Evolutionary conservation across 2,797 vertebrate species (phyloP).

Genomic region (Choloepus didactylus): DNA sequence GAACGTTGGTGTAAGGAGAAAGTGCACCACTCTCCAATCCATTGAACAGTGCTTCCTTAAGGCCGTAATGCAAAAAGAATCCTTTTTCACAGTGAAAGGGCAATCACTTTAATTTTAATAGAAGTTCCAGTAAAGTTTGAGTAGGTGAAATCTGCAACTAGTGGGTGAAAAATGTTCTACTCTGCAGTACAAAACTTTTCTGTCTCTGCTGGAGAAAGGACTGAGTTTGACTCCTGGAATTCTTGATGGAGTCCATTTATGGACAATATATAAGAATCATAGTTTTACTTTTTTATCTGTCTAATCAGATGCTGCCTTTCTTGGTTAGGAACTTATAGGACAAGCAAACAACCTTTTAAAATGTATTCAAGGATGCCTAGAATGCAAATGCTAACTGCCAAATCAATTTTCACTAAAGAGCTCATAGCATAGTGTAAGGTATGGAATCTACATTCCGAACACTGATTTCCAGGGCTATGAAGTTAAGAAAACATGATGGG

Average conservation of each 20-base stretch:
- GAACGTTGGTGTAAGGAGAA: not conserved
- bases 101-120: not conserved
- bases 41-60: not conserved
- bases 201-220: not conserved
- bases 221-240: not conserved
- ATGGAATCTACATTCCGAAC: not conserved
- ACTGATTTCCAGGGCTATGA: not conserved
- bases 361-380: not conserved
- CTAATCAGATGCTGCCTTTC: not conserved
- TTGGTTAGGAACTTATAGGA: not conserved
- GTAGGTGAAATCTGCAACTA: not conserved
- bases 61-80: not conserved
- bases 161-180: not conserved
- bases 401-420: not conserved
- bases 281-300: slow-evolving; percentile 4
- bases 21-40: fast-evolving
- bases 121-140: not conserved
- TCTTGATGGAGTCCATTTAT: not conserved
- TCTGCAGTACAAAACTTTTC: not conserved
- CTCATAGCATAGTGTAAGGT: not conserved
- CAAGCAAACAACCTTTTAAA: not conserved
- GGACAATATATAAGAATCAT: not conserved
- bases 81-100: not conserved
- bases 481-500: not conserved
- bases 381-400: not conserved